These are phyloP conservation scores for Nothoprocta perdicaria DNA, from an alignment of 2,113 vertebrate genomes.

Conservation along the genomic window DNA sequence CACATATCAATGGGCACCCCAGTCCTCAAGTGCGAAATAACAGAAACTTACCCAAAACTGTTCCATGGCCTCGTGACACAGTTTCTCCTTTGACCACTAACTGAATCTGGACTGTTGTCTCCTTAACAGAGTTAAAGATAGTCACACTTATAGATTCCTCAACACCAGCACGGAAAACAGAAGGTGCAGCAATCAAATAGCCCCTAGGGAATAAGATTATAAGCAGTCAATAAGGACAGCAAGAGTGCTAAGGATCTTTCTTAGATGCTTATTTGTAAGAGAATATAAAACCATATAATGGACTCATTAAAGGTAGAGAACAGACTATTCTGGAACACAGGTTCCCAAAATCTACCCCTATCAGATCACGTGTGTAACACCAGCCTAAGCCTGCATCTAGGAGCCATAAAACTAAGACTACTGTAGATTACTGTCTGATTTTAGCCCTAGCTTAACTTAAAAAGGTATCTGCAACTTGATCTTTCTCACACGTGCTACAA, in stretches of 20 bases:
- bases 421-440: neutral
- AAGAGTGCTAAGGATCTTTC: too few relatives aligned
- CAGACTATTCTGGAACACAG: neutral
- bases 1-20: neutral
- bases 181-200: slow-evolving; percentile 89
- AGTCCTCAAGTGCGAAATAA: neutral
- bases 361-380: neutral
- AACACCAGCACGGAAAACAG: slow-evolving; percentile 87
- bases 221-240: neutral
- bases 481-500: neutral
- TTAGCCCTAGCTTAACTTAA: neutral
- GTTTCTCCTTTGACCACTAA: slow-evolving; percentile 87
- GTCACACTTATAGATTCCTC: slow-evolving; percentile 90
- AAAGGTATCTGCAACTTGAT: neutral
- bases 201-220: slow-evolving; percentile 76
- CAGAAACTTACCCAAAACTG: slow-evolving; percentile 81
- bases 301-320: neutral
- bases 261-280: neutral
- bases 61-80: slow-evolving; percentile 81
- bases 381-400: neutral
- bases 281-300: neutral
- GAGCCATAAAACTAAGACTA: neutral
- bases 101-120: slow-evolving; percentile 88
- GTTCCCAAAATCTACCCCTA: neutral
- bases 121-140: slow-evolving; percentile 85